Base-by-base conservation (phyloP, 23 tunicate species). In the Styela plicata region DNA sequence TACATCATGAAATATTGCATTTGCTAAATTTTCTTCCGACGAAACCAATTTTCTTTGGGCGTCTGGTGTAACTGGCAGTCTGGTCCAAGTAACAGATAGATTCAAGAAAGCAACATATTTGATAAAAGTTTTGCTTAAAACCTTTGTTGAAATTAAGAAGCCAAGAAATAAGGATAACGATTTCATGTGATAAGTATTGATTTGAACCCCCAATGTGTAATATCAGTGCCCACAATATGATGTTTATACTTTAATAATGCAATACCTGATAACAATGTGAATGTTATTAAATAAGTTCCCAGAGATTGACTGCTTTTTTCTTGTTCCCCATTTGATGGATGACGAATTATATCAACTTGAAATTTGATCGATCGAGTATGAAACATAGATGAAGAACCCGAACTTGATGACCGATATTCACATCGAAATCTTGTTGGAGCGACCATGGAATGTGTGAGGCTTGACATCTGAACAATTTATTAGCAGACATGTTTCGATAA, bases 401-500 rank as follows among this genome's bases (percentile, higher is more conserved):
- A 66, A 36, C 87, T 80, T 70, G 91, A 85, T 0, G 70, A 28
- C 31, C 89, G 73, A 37, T 87, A 93, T 33, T 93, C 98, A 78
- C 98, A 93, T 26, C 82, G 78, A 81, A 88, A 93, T 10, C 87
- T 63, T 27, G 83, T 93, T 2, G 89, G 87, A 24, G 83, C 26
- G 24, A 70, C 82, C 68, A 93, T 69, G 63, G 77, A 36, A 83
- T 93, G 98, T 1, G 93, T 88, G 33, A 93, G 87, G 70, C 83
- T 93, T 27, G 98, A 78, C 33, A 93, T 87, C 98, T 93, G 85
- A 33, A 25, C n/a, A n/a, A n/a, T n/a, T n/a, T n/a, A n/a, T n/a
- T n/a, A n/a, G n/a, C n/a, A n/a, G n/a, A n/a, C n/a, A n/a, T n/a
- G n/a, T n/a, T n/a, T n/a, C n/a, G n/a, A n/a, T n/a, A n/a, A n/a